These are phyloP conservation scores for Tupaia tana DNA, from an alignment of 2,113 vertebrate genomes.

Conservation along the genomic window DNA sequence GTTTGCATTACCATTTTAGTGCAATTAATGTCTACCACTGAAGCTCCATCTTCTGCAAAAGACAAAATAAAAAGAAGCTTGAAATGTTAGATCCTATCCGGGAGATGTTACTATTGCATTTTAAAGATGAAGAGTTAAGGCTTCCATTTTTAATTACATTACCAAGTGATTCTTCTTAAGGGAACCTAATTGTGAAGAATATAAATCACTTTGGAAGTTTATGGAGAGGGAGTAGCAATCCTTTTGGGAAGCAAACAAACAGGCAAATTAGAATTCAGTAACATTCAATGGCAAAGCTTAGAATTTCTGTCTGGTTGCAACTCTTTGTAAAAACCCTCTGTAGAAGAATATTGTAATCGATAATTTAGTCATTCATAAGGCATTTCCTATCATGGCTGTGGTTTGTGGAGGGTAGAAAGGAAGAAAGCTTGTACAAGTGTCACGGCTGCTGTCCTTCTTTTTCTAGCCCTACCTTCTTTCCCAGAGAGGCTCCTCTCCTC, in stretches of 20 bases:
- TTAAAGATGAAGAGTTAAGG: slow-evolving; percentile 72
- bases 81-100: slow-evolving; percentile 54
- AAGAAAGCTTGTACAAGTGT: background rate
- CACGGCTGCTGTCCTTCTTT: background rate
- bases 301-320: slow-evolving; percentile 45
- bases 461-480: background rate
- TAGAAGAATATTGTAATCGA: slow-evolving; percentile 16
- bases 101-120: slow-evolving; percentile 70
- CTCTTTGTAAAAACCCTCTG: slow-evolving; percentile 45
- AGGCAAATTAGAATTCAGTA: slow-evolving; percentile 67
- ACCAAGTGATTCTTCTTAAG: slow-evolving; percentile 69
- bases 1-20: slow-evolving; percentile 68
- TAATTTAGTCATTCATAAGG: slow-evolving; percentile 36
- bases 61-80: slow-evolving; percentile 70
- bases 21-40: slow-evolving; percentile 67
- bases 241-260: slow-evolving; percentile 70
- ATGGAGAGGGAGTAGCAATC: slow-evolving; percentile 57
- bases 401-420: background rate
- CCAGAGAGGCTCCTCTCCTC: background rate
- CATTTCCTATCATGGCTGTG: background rate
- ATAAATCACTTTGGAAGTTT: slow-evolving; percentile 74
- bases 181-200: slow-evolving; percentile 70
- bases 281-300: slow-evolving; percentile 35
- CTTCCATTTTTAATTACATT: slow-evolving; percentile 79
- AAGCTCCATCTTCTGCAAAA: slow-evolving; percentile 51